Base-by-base conservation (phyloP, 1,140 invertebrate genomes). In the Aphis craccivora region DNA sequence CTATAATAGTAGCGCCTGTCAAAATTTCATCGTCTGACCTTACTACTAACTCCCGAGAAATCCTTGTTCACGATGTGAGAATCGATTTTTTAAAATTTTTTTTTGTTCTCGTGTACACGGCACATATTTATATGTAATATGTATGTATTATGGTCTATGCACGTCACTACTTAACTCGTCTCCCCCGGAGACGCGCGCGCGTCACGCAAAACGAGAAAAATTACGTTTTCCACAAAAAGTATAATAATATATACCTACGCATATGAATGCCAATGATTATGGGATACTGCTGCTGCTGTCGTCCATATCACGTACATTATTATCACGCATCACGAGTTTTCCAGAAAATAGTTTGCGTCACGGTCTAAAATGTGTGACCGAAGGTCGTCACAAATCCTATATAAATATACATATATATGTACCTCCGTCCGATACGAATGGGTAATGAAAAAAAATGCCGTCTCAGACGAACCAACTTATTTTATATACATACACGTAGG, bases 281-380 rank as follows among this genome's bases (percentile, higher is more conserved):
- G n/a, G 30, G 18, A 35, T 76, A 5, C 60, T 18, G 14, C 60
- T 76, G 60, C 60, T 18, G 14, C 60, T 76, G 60, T 18, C 14
- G 60, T 76, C 30, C 60, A n/a, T 48, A 30, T 87, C 84, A 45
- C 84, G 43, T 45, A 51, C 45, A 20, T 51, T 87, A 30, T 48
- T 87, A 48, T 51, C 86, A 87, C 86, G 86, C 86, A 87, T 30
- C 45, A 48, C 86, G 86, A 87, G 86, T 87, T 87, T 87, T 87
- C 86, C 86, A 45, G 86, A 87, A 87, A 87, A 87, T 87, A 45
- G 86, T 87, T 87, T 48, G n/a, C 22, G 43, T 87, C 86, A 87
- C 86, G 86, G 86, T 87, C 43, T 87, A 48, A 87, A 87, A 87
- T 87, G 86, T 87, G 86, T 87, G 45, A 51, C 86, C 30, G 45